Evolutionary conservation across 2,113 vertebrate species (phyloP).

Genomic region (Callipepla californica): DNA sequence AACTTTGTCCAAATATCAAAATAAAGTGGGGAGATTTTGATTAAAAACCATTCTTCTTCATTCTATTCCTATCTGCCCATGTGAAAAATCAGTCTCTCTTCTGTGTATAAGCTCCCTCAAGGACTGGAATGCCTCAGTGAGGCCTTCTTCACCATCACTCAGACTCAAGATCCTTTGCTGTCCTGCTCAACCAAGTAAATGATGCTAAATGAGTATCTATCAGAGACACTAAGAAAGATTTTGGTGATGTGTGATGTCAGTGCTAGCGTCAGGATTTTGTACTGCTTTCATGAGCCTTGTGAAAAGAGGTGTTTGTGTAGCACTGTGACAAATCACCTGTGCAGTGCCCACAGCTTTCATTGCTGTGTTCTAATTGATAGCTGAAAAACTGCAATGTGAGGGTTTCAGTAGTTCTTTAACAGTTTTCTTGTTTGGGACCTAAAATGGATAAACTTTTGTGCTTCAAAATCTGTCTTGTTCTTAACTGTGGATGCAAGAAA

Average conservation of each 20-base stretch:
- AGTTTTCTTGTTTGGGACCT: background rate
- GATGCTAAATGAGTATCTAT: background rate
- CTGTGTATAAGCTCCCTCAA: no score
- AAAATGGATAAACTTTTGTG: background rate
- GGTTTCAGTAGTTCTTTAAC: background rate
- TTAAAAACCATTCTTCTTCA: no score
- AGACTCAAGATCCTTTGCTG: background rate
- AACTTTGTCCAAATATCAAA: no score
- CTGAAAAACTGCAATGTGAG: background rate
- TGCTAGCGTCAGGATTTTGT: accelerated
- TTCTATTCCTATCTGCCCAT: no score
- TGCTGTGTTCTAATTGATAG: background rate
- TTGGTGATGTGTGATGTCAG: background rate
- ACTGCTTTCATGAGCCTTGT: background rate
- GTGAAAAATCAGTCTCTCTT: no score
- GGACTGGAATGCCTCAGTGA: no score
- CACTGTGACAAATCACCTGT: background rate
- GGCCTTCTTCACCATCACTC: accelerated
- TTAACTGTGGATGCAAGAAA: background rate
- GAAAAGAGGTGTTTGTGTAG: background rate
- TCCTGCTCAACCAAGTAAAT: background rate
- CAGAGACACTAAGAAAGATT: background rate
- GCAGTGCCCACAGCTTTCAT: background rate
- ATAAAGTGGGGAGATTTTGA: no score
- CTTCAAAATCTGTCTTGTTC: background rate